Evolutionary conservation across 37 sponge, comb jelly and placozoan genomes (phyloP).

Genomic region (Lycopodina hypogea): DNA sequence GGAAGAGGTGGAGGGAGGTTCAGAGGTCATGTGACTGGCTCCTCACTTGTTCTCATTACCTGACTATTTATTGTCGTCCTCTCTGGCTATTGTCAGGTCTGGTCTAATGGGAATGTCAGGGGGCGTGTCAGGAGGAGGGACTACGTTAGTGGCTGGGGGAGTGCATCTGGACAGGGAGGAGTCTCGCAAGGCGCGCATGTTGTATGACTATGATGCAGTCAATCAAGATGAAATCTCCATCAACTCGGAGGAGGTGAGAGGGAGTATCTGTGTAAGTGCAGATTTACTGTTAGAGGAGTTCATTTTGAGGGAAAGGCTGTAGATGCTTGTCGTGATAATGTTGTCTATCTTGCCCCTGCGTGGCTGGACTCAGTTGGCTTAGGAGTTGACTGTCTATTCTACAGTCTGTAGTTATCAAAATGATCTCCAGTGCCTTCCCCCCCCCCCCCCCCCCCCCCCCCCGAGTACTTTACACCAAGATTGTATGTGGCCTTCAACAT

Average conservation of each 20-base stretch:
- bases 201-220: constrained; percentile 72
- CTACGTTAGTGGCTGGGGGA: neutral
- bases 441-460: constrained; percentile 4
- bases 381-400: neutral
- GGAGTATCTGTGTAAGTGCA: neutral
- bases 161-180: constrained; percentile 54
- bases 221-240: constrained; percentile 51
- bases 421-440: neutral
- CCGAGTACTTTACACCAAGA: too few relatives aligned
- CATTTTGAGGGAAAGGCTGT: neutral
- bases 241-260: constrained; percentile 36
- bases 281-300: neutral
- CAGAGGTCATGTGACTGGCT: too few relatives aligned
- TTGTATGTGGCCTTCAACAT: too few relatives aligned
- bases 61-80: too few relatives aligned
- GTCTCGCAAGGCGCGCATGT: constrained; percentile 42
- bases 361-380: neutral
- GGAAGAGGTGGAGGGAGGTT: too few relatives aligned
- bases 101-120: neutral
- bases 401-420: neutral
- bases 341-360: too few relatives aligned
- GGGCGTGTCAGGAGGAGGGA: neutral
- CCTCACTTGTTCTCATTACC: too few relatives aligned
- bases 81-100: neutral
- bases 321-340: neutral